These are phyloP conservation scores for Microctonus brassicae DNA, from an alignment of 2,888 invertebrate species.

Conservation along the genomic window DNA sequence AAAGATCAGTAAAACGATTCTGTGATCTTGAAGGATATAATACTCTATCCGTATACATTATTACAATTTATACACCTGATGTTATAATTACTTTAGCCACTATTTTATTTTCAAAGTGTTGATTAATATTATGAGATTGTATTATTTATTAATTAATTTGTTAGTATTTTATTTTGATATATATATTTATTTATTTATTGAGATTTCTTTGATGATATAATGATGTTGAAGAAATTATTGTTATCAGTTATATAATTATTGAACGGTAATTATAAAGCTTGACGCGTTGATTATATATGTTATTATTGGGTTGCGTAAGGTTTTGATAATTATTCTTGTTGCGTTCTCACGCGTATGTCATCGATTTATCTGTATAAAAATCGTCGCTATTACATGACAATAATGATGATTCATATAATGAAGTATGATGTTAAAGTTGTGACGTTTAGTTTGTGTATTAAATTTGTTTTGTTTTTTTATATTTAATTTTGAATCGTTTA, in stretches of 20 bases:
- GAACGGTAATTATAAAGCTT: not conserved
- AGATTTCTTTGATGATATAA: too few species aligned
- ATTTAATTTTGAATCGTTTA: not conserved
- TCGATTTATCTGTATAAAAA: not conserved
- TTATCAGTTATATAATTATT: not conserved
- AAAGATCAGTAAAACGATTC: conserved; percentile 1
- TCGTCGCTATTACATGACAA: not conserved
- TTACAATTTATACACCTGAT: too few species aligned
- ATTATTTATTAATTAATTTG: not conserved
- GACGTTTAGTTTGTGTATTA: not conserved
- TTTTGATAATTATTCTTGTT: not conserved
- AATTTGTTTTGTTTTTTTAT: not conserved
- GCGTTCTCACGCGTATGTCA: not conserved
- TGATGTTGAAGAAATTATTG: not conserved
- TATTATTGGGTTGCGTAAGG: not conserved
- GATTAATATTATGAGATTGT: not conserved
- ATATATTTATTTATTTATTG: not conserved
- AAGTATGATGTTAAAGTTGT: not conserved
- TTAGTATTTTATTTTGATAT: too few species aligned
- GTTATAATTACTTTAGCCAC: too few species aligned
- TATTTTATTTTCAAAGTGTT: too few species aligned
- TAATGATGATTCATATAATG: not conserved
- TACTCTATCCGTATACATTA: too few species aligned
- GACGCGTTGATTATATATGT: not conserved
- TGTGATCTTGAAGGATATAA: not conserved